A percentile compares a stretch with the other conserved stretches of the same genome.
phyloP scores from a whole-genome alignment of 2,113 vertebrate genomes.

The Aix galericulata region DNA sequence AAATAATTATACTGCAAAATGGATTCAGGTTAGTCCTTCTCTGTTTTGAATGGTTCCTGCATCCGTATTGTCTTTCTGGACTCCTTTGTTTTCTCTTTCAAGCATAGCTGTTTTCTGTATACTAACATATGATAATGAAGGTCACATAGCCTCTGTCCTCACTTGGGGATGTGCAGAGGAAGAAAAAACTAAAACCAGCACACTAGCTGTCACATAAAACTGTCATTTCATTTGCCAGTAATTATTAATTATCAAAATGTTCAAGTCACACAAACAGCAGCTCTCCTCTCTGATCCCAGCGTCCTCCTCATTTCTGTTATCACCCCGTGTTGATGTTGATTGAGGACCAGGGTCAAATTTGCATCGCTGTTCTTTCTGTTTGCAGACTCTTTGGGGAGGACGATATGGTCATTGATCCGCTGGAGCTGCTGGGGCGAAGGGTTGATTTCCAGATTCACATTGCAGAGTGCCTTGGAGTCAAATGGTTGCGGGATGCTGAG shows the following conservation, averaged over 20 bases:
- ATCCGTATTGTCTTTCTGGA: not conserved
- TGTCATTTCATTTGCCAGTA: not conserved
- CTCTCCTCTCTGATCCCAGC: not conserved
- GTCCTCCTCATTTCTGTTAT: not conserved
- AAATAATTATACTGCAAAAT: not conserved
- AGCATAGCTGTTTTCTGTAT: too few relatives aligned
- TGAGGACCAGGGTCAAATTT: not conserved
- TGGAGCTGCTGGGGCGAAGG: conserved; percentile 83
- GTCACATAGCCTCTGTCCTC: not conserved
- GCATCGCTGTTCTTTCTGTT: not conserved
- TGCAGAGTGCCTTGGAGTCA: conserved; percentile 81
- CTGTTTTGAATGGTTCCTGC: not conserved
- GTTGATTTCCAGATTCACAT: conserved; percentile 85
- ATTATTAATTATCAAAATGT: not conserved
- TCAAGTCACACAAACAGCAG: not conserved
- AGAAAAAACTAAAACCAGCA: not conserved
- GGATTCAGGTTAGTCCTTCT: not conserved
- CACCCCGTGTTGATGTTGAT: not conserved
- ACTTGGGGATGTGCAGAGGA: not conserved
- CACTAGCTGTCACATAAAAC: not conserved
- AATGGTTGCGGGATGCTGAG: conserved; percentile 83
- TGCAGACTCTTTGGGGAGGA: conserved; percentile 81
- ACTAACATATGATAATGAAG: not conserved
- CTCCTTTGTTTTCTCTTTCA: not conserved
- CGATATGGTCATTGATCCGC: conserved; percentile 84